Conservation (phyloP, 2,113 vertebrate genomes). For the Sander vitreus region DNA sequence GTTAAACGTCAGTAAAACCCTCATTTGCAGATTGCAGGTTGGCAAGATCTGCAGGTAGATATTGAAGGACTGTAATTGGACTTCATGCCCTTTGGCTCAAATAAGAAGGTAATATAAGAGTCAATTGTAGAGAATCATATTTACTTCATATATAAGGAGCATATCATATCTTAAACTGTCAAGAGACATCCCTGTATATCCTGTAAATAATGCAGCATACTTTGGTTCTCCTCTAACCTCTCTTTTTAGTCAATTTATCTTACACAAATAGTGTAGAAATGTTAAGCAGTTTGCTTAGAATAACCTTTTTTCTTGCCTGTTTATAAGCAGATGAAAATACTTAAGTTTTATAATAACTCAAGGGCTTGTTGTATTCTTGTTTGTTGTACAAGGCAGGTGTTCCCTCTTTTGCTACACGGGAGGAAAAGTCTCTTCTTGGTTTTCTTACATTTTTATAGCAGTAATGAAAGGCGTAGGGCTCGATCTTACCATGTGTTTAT, state of each 20-base stretch:
- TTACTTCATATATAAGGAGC: slow-evolving; percentile 54
- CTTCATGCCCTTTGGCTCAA: slow-evolving; percentile 76
- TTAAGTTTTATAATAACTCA: slow-evolving; percentile 76
- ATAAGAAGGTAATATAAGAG: slow-evolving; percentile 69
- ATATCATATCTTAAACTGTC: slow-evolving; percentile 47
- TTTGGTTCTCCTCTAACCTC: slow-evolving; percentile 7
- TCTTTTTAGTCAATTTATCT: slow-evolving; percentile 5
- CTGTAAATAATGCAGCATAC: slow-evolving; percentile 15
- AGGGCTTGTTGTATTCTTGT: slow-evolving; percentile 71
- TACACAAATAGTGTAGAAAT: slow-evolving; percentile 24
- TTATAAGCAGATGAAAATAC: slow-evolving; percentile 77
- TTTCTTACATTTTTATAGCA: slow-evolving; percentile 44
- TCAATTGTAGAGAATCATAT: slow-evolving; percentile 64
- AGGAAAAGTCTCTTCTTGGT: slow-evolving; percentile 19
- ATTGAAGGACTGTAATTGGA: slow-evolving; percentile 77
- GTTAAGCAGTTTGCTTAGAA: slow-evolving; percentile 27
- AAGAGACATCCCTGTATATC: slow-evolving; percentile 39
- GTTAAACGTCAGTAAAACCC: slow-evolving; percentile 76
- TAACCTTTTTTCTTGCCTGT: slow-evolving; percentile 25
- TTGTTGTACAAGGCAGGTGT: slow-evolving; percentile 80
- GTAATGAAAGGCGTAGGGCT: slow-evolving; percentile 46
- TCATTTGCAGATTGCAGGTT: slow-evolving; percentile 82
- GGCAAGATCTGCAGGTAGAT: slow-evolving; percentile 79
- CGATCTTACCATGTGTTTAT: slow-evolving; percentile 59
- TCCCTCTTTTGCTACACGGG: slow-evolving; percentile 50